Evolutionary conservation across 2,888 invertebrate species (phyloP).

Genomic region (Aricia artaxerxes): DNA sequence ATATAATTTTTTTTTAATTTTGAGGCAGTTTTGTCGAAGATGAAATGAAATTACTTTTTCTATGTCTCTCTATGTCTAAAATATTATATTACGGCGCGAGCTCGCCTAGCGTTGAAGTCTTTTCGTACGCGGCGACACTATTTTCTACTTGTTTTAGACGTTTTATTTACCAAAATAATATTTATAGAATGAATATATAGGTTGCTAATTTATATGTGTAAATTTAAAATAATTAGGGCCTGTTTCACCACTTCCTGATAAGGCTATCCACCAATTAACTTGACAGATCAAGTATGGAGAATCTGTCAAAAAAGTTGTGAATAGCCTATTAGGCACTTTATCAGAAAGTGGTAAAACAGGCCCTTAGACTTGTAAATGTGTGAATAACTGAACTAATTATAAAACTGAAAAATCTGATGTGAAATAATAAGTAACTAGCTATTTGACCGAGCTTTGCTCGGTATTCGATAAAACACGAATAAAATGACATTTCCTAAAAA

Average conservation of each 20-base stretch:
- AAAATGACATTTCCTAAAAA: too few relatives aligned
- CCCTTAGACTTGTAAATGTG: too few relatives aligned
- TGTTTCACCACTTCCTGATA: too few relatives aligned
- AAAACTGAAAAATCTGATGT: too few relatives aligned
- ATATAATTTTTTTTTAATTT: background rate
- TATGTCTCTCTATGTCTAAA: background rate
- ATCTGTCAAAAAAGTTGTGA: too few relatives aligned
- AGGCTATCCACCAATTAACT: background rate
- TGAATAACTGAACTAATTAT: background rate
- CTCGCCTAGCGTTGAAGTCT: slow-evolving; percentile 26
- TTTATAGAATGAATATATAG: background rate
- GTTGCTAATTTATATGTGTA: background rate
- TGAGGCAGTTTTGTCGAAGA: background rate
- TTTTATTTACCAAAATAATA: background rate
- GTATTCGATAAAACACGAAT: too few relatives aligned
- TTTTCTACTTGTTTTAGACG: background rate
- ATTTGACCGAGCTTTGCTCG: too few relatives aligned
- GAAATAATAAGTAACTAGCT: too few relatives aligned
- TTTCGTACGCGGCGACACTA: background rate
- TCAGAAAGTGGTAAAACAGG: too few relatives aligned
- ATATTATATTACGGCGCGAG: background rate
- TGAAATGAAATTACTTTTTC: background rate
- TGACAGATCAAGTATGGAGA: too few relatives aligned
- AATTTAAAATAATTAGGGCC: background rate
- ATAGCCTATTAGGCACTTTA: too few relatives aligned